A percentile compares a stretch with the other conserved stretches of the same genome.
Evolutionary conservation across 92 coral and sea anemone species (phyloP).

Genomic region (Nematostella vectensis): DNA sequence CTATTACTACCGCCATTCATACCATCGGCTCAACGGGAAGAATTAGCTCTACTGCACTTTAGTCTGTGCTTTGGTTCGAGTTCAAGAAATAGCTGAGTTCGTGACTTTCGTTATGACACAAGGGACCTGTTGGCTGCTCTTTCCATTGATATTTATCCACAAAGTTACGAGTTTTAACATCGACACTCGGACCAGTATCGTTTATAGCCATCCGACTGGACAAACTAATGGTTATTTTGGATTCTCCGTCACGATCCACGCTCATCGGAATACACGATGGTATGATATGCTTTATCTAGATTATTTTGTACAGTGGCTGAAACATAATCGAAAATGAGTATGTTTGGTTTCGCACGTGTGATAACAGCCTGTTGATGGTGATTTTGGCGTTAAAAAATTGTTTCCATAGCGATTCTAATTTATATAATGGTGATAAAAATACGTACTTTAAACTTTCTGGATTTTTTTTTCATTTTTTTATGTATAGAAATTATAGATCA

Average conservation of each 20-base stretch:
- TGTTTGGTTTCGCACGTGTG: too few relatives aligned
- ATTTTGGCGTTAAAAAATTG: too few relatives aligned
- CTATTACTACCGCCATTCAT: not conserved
- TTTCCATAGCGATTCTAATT: too few relatives aligned
- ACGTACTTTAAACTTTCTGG: not conserved
- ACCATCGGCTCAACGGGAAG: not conserved
- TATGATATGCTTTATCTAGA: conserved; percentile 12
- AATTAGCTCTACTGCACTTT: not conserved
- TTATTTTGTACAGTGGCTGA: too few relatives aligned
- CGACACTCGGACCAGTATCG: conserved; percentile 17
- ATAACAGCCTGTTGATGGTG: too few relatives aligned
- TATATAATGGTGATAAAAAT: not conserved
- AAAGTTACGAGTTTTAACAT: conserved; percentile 22
- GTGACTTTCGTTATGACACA: too few relatives aligned
- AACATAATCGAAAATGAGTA: too few relatives aligned
- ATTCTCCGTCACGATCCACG: conserved; percentile 42
- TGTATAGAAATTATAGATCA: not conserved
- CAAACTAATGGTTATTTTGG: conserved; percentile 30
- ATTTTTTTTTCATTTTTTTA: too few relatives aligned
- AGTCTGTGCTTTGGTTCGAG: too few relatives aligned
- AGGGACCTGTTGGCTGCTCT: not conserved
- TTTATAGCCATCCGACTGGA: conserved; percentile 16
- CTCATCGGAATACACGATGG: conserved; percentile 17
- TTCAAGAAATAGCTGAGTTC: too few relatives aligned
- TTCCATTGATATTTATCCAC: not conserved